Evolutionary conservation across 2,113 vertebrate genomes (phyloP), one percentile per base, ranked within the genome.

Genomic region (Andinoacara biseriatus): DNA sequence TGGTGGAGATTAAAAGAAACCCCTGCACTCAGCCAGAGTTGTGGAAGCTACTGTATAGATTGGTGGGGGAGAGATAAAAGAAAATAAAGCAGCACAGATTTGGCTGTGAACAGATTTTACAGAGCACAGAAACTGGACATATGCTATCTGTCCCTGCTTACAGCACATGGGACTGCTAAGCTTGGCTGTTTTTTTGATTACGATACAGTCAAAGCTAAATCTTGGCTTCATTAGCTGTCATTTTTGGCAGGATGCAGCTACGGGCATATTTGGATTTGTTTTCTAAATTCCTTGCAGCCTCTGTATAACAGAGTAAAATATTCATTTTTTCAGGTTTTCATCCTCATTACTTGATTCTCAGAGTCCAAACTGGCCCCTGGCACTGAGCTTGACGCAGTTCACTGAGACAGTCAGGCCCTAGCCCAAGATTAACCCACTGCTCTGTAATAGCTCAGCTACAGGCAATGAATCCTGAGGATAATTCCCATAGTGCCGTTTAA

Each of bases 361-460:
- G 74, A 78, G 6, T 80, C 75, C 4, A 60, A 40, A 56, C n/a
- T 59, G 58, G 43, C 61, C 59, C 56, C 58, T 61, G 33, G 67
- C 76, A 10, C 35, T 57, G 5, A 35, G 33, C 29, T 75, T 72
- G 26, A 76, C 58, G 75, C 63, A 62, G 49, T 57, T 83, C 81
- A 81, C 38, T 78, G 74, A 88, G 24, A 54, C 76, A 83, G 80
- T 74, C 80, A 69, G 31, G 31, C 54, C 17, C 79, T 57, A 74
- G 74, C 20, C 54, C 49, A 72, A 85, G 82, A 90, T 90, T 81
- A 90, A 90, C 86, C 80, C 87, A 40, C 7, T 79, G 76, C 74
- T 81, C 87, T 75, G 76, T 52, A 67, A 17, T 76, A 77, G 80
- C 54, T 74, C 72, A 40, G 83, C 49, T 31, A 76, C 65, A 88